These are phyloP conservation scores for Poeciliopsis prolifica DNA, from an alignment of 2,113 vertebrate genomes.

Conservation along the genomic window DNA sequence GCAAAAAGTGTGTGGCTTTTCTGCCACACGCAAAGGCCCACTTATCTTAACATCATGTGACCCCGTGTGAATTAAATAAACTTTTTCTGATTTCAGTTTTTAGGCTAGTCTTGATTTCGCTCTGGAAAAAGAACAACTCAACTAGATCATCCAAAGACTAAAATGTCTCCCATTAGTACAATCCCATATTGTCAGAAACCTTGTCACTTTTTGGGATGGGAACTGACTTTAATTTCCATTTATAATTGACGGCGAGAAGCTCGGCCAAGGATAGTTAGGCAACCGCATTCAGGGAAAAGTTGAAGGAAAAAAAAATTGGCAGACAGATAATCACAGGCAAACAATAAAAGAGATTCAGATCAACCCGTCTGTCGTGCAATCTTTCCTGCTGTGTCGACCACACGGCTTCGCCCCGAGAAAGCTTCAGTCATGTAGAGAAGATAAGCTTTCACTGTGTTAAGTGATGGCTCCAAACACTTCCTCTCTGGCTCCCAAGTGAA, in stretches of 20 bases:
- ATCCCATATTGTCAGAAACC: neutral
- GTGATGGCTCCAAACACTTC: slow-evolving; percentile 57
- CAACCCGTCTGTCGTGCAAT: slow-evolving; percentile 43
- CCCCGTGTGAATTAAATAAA: neutral
- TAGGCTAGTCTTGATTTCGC: neutral
- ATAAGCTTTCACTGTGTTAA: slow-evolving; percentile 62
- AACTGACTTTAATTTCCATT: neutral
- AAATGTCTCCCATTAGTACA: too few species aligned
- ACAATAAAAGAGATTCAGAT: slow-evolving; percentile 22
- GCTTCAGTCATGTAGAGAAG: slow-evolving; percentile 41
- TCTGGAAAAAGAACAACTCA: too few species aligned
- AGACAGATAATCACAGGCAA: slow-evolving; percentile 3
- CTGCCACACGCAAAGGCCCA: neutral
- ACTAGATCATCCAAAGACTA: too few species aligned
- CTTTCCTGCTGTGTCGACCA: slow-evolving; percentile 13
- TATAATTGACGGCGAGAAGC: neutral
- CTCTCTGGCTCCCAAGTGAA: slow-evolving; percentile 37
- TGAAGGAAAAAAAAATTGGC: neutral
- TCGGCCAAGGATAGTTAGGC: neutral
- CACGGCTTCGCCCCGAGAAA: slow-evolving; percentile 30
- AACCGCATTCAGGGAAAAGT: slow-evolving; percentile 3
- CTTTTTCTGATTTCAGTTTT: neutral
- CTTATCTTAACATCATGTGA: neutral
- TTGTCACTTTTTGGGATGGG: neutral
- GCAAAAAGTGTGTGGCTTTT: neutral